Percentiles rank a stretch among this genome's conserved stretches.
Conservation (phyloP, 2,797 vertebrate genomes). For the Erethizon dorsatum region DNA sequence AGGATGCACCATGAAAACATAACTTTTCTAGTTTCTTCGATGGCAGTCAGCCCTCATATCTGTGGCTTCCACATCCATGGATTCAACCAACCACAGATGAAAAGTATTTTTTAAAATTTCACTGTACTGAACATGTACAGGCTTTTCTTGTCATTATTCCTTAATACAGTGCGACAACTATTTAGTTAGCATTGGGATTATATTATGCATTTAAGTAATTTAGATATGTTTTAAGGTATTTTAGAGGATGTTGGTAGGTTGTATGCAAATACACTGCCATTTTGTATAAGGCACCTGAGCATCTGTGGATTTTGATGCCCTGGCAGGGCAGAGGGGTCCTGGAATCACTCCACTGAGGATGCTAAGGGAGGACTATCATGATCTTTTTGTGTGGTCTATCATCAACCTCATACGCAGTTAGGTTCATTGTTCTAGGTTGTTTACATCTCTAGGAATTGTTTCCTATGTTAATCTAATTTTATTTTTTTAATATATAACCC, state of each 20-base stretch:
- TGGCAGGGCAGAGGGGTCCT: neutral
- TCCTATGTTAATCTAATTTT: neutral
- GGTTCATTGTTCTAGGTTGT: neutral
- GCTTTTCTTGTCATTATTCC: neutral
- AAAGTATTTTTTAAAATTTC: neutral
- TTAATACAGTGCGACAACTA: neutral
- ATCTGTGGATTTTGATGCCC: neutral
- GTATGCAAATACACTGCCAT: neutral
- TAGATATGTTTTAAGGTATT: neutral
- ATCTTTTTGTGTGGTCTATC: neutral
- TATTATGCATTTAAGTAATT: neutral
- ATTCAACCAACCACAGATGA: neutral
- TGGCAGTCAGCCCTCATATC: neutral
- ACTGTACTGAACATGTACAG: neutral
- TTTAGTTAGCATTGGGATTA: neutral
- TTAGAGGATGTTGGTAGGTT: neutral
- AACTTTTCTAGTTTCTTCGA: neutral
- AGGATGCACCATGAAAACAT: neutral
- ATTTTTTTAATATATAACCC: constrained; percentile 23
- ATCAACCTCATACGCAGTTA: neutral
- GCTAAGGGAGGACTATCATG: neutral
- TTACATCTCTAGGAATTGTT: neutral
- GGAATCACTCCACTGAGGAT: neutral
- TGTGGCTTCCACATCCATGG: neutral
- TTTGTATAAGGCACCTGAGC: neutral